Base-by-base conservation (phyloP, 2,888 invertebrate species). In the Trisateles emortualis region DNA sequence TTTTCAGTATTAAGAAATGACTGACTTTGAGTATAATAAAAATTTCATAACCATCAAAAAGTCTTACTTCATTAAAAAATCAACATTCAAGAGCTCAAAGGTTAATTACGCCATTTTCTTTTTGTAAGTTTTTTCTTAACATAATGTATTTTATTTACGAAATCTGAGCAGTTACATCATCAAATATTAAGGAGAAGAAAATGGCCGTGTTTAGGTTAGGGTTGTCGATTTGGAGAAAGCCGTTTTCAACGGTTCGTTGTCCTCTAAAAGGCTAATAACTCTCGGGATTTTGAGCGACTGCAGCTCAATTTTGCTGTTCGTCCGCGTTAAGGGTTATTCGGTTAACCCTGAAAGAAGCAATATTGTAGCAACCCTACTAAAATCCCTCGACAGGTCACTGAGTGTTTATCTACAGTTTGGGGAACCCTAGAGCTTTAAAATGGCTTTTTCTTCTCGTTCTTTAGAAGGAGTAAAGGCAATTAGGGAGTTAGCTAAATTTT, bases 151-250 rank as follows among this genome's bases (percentile, higher is more conserved):
- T 54, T 58, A 58, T 61, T 55, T 55, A 55, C 40, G 40, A 61
- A 68, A 68, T 58, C 58, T 45, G 46, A 61, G 43, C 54, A 50
- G 54, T 68, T 58, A 58, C 52, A 51, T 44, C 68, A 68, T 68
- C 52, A 58, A 61, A 67, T 61, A 68, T 67, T 52, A 43, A 68
- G 41, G 40, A 42, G 52, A 50, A 50, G 49, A 59, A 56, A 68
- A 59, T 52, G 55, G 47, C 5, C 30, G 42, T 56, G 38, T 59
- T 65, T 59, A 65, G 49, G 13, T 52, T 6, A 65, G 62, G 47
- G 55, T 32, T 65, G 52, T 50, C 39, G 39, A 39, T 11, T 39
- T 32, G 13, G 43, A 49, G 38, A 38, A 10, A 13, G 11, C 14
- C 36, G n/a, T 24, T 43, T 38, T 43, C 17, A 29, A 50, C 36